A percentile compares a stretch with the other conserved stretches of the same genome.
These are phyloP conservation scores for Camponotus floridanus DNA, from an alignment of 1,140 invertebrate species.

Conservation along the genomic window DNA sequence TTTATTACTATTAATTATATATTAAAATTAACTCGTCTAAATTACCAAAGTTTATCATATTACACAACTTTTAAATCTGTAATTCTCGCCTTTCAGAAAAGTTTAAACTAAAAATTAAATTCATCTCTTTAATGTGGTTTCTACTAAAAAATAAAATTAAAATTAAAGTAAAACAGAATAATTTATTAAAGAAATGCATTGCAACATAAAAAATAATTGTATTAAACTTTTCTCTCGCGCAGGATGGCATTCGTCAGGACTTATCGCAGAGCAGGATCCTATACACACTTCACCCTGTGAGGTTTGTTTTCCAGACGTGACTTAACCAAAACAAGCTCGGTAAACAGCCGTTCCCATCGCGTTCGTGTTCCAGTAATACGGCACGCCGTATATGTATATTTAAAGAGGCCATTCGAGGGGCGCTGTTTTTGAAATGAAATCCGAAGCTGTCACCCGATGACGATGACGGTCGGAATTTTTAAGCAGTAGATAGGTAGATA, in stretches of 20 bases:
- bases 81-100: not conserved
- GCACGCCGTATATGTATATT: conserved; percentile 44
- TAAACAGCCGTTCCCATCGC: conserved; percentile 36
- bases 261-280: conserved; percentile 52
- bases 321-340: conserved; percentile 61
- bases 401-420: conserved; percentile 35
- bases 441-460: conserved; percentile 51
- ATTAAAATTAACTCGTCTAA: not conserved
- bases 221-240: conserved; percentile 19
- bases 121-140: not conserved
- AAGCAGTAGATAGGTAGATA: not conserved
- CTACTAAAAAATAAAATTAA: not conserved
- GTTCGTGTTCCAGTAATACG: conserved; percentile 24
- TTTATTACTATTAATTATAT: not conserved
- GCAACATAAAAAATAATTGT: no score
- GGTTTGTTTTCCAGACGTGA: conserved; percentile 59
- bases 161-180: not conserved
- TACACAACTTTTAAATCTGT: not conserved
- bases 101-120: not conserved
- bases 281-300: conserved; percentile 36
- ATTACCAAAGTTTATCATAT: not conserved
- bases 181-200: not conserved
- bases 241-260: conserved; percentile 50
- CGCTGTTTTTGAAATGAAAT: conserved; percentile 52
- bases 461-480: conserved; percentile 52